Base-by-base conservation (phyloP, 2,113 vertebrate genomes). In the Callaeas wilsoni region DNA sequence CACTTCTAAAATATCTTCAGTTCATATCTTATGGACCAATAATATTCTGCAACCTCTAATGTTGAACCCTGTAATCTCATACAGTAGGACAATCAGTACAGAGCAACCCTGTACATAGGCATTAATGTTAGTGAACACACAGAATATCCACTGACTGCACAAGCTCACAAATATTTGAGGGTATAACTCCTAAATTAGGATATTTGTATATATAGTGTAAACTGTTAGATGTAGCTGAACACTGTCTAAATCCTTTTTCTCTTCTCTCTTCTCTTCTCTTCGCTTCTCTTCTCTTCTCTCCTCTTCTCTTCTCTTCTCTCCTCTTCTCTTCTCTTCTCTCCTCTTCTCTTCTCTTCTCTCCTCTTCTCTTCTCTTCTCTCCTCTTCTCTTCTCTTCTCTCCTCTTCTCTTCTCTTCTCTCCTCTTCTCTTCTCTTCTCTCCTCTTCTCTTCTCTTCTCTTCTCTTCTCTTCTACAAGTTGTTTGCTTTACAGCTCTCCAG, bases 341-440 rank as follows among this genome's bases (percentile, higher is more conserved):
- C 2, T 39, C 50, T 26, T 10, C 5, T 41, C 62, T n/a, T n/a
- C n/a, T n/a, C n/a, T n/a, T n/a, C n/a, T n/a, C n/a, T n/a, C n/a
- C n/a, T n/a, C n/a, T n/a, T n/a, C n/a, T 13, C 4, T 7, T 32
- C 41, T 8, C 23, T 4, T 10, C 22, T 4, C 26, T 2, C 9
- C 19, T 19, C 10, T 5, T 14, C 20, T 29, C 12, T 10, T 12
- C 25, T 17, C 15, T 10, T 5, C 17, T 19, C 41, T 7, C 14
- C 26, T 27, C 13, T 15, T 11, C 21, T 16, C 10, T 7, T 7
- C 16, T 7, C 25, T 9, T 17, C 12, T 18, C 26, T 25, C 6
- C 13, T 20, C 18, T 10, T 5, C 13, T 12, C 27, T 12, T 4
- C 14, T 16, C 30, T 13, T 7, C 11, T 10, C 16, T 23, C 6